Evolutionary conservation across 2,888 invertebrate species (phyloP).

Genomic region (Lamellibrachia columna): DNA sequence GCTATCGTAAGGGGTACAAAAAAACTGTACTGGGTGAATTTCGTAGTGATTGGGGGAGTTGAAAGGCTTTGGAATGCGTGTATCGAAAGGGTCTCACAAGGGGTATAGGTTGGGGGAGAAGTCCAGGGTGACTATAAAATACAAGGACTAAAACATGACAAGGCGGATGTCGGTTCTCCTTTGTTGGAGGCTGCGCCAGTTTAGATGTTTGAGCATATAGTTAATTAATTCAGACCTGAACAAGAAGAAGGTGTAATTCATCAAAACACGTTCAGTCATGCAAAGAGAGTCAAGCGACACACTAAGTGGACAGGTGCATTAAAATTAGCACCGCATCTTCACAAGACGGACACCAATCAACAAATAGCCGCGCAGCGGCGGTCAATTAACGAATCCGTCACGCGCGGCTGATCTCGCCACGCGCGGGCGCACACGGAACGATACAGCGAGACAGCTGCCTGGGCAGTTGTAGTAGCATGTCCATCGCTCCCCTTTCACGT

Average conservation of each 20-base stretch:
- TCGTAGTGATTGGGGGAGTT: no score
- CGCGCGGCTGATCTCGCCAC: conserved; percentile 4
- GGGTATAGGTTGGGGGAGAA: no score
- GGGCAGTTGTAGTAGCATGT: neutral
- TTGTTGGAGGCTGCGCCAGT: no score
- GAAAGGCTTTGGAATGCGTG: no score
- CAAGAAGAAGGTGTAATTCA: neutral
- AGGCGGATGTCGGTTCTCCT: no score
- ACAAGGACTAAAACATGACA: no score
- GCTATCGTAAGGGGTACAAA: no score
- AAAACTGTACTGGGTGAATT: no score
- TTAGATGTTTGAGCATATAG: no score
- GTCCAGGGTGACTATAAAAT: no score
- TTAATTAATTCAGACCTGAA: no score
- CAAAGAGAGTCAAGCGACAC: neutral
- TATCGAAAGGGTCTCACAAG: no score
- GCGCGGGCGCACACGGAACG: neutral
- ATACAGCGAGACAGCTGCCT: neutral
- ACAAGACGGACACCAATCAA: neutral
- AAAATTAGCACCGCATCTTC: conserved; percentile 1
- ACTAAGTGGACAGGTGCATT: conserved; percentile 12
- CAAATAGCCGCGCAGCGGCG: neutral
- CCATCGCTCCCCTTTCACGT: conserved; percentile 12
- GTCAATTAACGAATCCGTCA: conserved; percentile 9
- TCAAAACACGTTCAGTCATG: neutral